Conservation (phyloP, 2,797 vertebrate species). For the Masticophis lateralis region DNA sequence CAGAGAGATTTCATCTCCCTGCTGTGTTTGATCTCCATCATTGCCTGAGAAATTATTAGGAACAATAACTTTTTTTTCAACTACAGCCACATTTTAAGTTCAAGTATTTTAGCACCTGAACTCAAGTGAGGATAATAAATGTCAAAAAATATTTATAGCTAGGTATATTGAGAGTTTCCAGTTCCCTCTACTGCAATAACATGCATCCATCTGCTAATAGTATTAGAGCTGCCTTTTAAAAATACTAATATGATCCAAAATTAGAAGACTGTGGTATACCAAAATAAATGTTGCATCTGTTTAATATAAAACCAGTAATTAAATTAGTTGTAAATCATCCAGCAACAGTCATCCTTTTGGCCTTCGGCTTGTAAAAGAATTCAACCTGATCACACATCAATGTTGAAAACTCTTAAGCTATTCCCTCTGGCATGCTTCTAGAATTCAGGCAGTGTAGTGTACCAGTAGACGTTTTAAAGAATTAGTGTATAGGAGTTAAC, state of each 20-base stretch:
- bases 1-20: conserved; percentile 64
- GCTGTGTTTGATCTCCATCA: conserved; percentile 59
- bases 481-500: neutral
- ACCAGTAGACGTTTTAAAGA: neutral
- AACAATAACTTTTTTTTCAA: conserved; percentile 68
- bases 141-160: conserved; percentile 93
- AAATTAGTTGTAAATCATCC: conserved; percentile 66
- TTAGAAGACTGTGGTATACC: conserved; percentile 70
- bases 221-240: conserved; percentile 77
- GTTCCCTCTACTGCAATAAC: conserved; percentile 85
- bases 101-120: conserved; percentile 97
- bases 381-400: conserved; percentile 34
- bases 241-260: conserved; percentile 72
- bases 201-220: conserved; percentile 89
- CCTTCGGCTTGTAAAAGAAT: conserved; percentile 52
- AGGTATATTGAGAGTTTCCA: conserved; percentile 90
- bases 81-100: conserved; percentile 78
- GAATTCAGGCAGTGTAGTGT: neutral
- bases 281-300: conserved; percentile 50
- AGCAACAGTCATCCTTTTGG: conserved; percentile 40
- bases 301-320: conserved; percentile 65
- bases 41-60: conserved; percentile 73
- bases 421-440: neutral
- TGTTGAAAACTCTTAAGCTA: conserved; percentile 29
- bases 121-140: conserved; percentile 92